Base-by-base conservation (phyloP, 1,140 invertebrate genomes). In the Hirudo medicinalis region DNA sequence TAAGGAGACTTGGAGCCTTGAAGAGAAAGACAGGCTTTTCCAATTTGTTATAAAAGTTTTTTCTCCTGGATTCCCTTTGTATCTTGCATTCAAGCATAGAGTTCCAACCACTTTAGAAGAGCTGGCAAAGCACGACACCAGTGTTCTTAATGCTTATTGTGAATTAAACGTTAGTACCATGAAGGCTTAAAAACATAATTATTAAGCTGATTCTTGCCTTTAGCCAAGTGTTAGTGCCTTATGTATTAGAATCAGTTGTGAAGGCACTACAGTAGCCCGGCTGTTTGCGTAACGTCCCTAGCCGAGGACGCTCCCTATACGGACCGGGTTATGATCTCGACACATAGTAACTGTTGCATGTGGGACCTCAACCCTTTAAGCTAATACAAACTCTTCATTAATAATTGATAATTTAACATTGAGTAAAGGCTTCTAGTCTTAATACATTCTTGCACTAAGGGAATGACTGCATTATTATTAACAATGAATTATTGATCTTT, bases 21-120 rank as follows among this genome's bases (percentile, higher is more conserved):
- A 88, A 66, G 90, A 91, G 76, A 86, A 87, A 72, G 89, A 91
- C 76, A 88, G 88, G 79, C 80, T 91, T 15, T 84, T 91, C 75
- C 86, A 89, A 76, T 86, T 91, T 70, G 84, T 90, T 53, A 88
- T 89, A 2, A 91, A 91, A 82, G 86, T 91, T 71, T 91, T 91
- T 81, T 82, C 90, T 72, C 84, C 90, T 71, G 93, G 93, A 81
- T 95, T 94, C 83, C 92, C 92, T 27, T 84, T 92, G 17, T 96
- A 96, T 80, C 87, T 92, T 79, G 91, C 91, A 60, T 91, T 91
- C 82, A 94, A 94, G 82, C 91, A 94, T 79, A 87, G 86, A 63
- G 84, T 87, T 74, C 86, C 89, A 73, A 85, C 86, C 68, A 87
- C 70, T 13, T 69, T 79, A 25, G 76, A 82, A 81, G 89, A 91